A percentile compares a stretch with the other conserved stretches of the same genome.
These are phyloP conservation scores for Mnemiopsis leidyi DNA, from an alignment of 37 sponge, comb jelly and placozoan genomes.

Conservation along the genomic window DNA sequence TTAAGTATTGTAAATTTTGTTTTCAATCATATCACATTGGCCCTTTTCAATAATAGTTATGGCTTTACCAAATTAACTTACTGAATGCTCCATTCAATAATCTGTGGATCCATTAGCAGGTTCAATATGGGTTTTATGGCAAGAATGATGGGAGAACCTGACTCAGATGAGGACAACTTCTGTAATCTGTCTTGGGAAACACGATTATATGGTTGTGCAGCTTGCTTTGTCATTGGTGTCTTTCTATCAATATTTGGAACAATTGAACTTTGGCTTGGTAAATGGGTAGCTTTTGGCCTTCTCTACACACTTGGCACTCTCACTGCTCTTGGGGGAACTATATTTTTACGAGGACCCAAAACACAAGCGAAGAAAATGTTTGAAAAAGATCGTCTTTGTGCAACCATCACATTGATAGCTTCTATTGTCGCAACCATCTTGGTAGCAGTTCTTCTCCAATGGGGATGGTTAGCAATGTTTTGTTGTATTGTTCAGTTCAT, in stretches of 20 bases:
- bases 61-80: too few relatives aligned
- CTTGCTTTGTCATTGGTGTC: constrained; percentile 18
- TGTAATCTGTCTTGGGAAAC: constrained; percentile 7
- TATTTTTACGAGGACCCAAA: not conserved
- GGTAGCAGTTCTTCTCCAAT: not conserved
- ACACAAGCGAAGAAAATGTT: constrained; percentile 24
- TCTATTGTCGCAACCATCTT: not conserved
- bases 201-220: not conserved
- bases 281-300: not conserved
- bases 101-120: too few relatives aligned
- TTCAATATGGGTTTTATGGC: constrained; percentile 20
- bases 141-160: constrained; percentile 36
- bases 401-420: not conserved
- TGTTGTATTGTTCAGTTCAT: constrained; percentile 40
- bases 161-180: not conserved
- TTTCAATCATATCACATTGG: too few relatives aligned
- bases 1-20: too few relatives aligned
- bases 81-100: too few relatives aligned
- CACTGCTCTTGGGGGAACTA: not conserved
- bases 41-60: too few relatives aligned
- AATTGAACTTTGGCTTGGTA: constrained; percentile 5
- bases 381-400: not conserved
- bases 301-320: constrained; percentile 3
- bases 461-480: not conserved
- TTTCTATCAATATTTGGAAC: constrained; percentile 24